These are phyloP conservation scores for Schizopygopsis malacanthus DNA, from an alignment of 2,797 vertebrate species.

Conservation along the genomic window DNA sequence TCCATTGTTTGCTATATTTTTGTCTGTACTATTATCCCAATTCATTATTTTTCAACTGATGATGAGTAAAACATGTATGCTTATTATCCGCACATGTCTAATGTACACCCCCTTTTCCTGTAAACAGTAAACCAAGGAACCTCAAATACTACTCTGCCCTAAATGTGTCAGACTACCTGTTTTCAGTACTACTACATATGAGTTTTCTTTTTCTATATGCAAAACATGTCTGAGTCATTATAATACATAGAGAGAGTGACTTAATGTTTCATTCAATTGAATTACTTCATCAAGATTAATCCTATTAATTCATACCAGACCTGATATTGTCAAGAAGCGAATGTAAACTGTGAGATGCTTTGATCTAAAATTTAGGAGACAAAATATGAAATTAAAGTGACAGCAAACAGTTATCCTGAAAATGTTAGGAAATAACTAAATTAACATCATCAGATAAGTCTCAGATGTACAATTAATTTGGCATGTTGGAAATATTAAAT, in stretches of 20 bases:
- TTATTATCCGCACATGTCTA: not conserved
- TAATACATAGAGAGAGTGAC: not conserved
- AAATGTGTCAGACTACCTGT: slow-evolving; percentile 26
- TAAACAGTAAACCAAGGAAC: not conserved
- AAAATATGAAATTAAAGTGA: not conserved
- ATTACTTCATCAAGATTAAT: not conserved
- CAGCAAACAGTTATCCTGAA: not conserved
- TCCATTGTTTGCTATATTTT: not conserved
- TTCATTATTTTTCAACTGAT: not conserved
- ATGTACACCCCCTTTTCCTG: not conserved
- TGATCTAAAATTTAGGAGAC: not conserved
- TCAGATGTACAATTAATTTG: not conserved
- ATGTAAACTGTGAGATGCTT: not conserved
- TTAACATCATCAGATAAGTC: not conserved
- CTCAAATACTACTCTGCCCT: not conserved
- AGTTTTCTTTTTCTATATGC: not conserved
- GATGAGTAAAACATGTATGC: not conserved
- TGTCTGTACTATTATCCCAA: not conserved
- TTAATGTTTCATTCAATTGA: not conserved
- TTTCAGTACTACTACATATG: not conserved
- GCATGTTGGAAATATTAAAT: not conserved
- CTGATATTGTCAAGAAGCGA: not conserved
- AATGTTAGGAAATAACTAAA: not conserved
- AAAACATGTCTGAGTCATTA: slow-evolving; percentile 23
- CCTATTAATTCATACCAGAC: not conserved